Conservation (phyloP, 2,888 invertebrate genomes). For the Carterocephalus palaemon region DNA sequence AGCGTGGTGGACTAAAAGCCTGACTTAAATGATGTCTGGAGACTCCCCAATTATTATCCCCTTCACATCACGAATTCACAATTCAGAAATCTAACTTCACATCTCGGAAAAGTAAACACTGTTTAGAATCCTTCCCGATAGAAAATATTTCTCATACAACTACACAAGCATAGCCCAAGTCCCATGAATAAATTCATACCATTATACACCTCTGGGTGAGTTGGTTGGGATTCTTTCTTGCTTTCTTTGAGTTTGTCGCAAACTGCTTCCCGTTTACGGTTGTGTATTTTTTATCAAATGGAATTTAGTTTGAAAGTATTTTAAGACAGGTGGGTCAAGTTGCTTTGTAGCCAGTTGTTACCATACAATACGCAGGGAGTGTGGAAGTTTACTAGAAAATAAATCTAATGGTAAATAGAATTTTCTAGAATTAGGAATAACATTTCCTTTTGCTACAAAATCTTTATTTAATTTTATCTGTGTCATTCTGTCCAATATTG, state of each 20-base stretch:
- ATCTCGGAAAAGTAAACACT: neutral
- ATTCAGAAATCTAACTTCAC: conserved; percentile 1
- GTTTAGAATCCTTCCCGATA: conserved; percentile 8
- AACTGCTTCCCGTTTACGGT: conserved; percentile 9
- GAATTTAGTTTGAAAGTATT: conserved; percentile 1
- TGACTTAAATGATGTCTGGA: too few relatives aligned
- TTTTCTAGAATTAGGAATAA: too few relatives aligned
- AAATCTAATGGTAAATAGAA: too few relatives aligned
- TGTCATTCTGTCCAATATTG: too few relatives aligned
- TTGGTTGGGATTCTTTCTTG: conserved; percentile 5
- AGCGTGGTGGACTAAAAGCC: too few relatives aligned
- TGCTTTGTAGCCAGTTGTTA: too few relatives aligned
- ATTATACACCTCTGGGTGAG: conserved; percentile 19
- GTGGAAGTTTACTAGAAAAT: too few relatives aligned
- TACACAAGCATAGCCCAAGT: conserved; percentile 13
- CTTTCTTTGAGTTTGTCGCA: conserved; percentile 20
- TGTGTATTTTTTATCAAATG: conserved; percentile 2
- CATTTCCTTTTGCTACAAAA: too few relatives aligned
- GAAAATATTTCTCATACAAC: conserved; percentile 21
- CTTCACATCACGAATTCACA: too few relatives aligned
- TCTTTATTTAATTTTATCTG: too few relatives aligned
- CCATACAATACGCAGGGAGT: too few relatives aligned
- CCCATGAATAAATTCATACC: conserved; percentile 23
- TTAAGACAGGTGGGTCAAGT: neutral
- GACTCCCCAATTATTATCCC: too few relatives aligned